Evolutionary conservation across 2,797 vertebrate genomes (phyloP).

Genomic region (Luscinia megarhynchos): DNA sequence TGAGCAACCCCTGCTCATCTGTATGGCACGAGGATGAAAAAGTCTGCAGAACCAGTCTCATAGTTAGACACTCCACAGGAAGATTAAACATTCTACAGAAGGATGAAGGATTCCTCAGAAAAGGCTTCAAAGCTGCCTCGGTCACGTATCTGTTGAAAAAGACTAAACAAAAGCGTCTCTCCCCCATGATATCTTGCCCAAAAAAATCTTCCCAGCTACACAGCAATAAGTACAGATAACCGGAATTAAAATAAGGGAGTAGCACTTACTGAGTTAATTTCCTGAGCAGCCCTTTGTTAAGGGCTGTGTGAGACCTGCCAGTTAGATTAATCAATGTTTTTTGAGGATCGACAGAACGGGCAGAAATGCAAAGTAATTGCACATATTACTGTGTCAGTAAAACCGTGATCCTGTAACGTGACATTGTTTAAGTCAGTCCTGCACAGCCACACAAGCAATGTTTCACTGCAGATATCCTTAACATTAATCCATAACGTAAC

Average conservation of each 20-base stretch:
- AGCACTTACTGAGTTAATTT: background rate
- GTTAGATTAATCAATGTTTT: background rate
- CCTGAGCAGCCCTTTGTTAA: conserved; percentile 24
- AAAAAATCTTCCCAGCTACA: background rate
- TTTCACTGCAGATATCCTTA: conserved; percentile 58
- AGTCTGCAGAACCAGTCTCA: background rate
- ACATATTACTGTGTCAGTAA: background rate
- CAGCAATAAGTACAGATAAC: background rate
- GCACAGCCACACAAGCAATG: background rate
- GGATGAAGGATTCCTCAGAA: background rate
- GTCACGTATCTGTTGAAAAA: background rate
- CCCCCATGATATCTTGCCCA: background rate
- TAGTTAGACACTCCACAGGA: background rate
- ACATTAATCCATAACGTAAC: conserved; percentile 46
- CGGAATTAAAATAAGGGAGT: conserved; percentile 20
- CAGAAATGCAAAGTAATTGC: conserved; percentile 10
- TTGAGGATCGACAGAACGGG: background rate
- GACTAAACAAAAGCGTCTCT: background rate
- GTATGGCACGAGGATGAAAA: background rate
- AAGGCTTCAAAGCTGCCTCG: conserved; percentile 10
- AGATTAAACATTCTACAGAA: conserved; percentile 5
- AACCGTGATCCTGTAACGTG: background rate
- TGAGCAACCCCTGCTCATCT: background rate
- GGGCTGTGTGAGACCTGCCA: background rate
- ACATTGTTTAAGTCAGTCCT: conserved; percentile 8